A percentile compares a stretch with the other conserved stretches of the same genome.
phyloP scores from a whole-genome alignment of 2,113 vertebrate species.

The Mus musculus region DNA sequence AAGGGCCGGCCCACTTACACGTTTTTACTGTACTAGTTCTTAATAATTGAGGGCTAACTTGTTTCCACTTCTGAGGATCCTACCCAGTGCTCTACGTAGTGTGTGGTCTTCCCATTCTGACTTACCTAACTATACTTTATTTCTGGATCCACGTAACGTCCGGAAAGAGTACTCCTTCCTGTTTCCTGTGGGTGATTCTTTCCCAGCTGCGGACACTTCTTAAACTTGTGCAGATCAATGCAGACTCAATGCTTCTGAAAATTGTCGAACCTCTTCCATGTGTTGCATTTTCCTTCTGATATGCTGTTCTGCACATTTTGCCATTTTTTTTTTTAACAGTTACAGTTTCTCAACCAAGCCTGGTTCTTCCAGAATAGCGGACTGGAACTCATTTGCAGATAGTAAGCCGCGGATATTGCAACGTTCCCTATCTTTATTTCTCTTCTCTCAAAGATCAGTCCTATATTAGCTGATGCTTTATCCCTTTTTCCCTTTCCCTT shows the following conservation, averaged over 20 bases:
- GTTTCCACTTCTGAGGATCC: not conserved
- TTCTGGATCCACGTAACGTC: not conserved
- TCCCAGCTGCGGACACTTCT: not conserved
- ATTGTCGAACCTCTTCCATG: not conserved
- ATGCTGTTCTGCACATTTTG: not conserved
- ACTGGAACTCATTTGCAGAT: not conserved
- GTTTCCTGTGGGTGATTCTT: rapidly evolving
- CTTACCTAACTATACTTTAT: not conserved
- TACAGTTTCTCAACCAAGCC: not conserved
- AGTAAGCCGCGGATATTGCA: not conserved
- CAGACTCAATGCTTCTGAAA: not conserved
- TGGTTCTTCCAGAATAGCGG: not conserved
- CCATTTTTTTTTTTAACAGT: not conserved
- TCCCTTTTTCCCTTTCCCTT: not conserved
- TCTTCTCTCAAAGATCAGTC: not conserved
- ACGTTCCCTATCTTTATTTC: not conserved
- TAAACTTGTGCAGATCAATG: rapidly evolving
- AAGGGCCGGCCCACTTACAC: not conserved
- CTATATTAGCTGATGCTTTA: not conserved
- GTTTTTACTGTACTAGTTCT: not conserved
- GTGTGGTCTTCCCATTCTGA: not conserved
- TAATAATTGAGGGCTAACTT: not conserved
- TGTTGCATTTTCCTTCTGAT: not conserved
- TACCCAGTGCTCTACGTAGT: rapidly evolving
- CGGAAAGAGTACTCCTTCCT: not conserved